Conservation (phyloP, 2,888 invertebrate genomes). For the Copidosoma aretas region DNA sequence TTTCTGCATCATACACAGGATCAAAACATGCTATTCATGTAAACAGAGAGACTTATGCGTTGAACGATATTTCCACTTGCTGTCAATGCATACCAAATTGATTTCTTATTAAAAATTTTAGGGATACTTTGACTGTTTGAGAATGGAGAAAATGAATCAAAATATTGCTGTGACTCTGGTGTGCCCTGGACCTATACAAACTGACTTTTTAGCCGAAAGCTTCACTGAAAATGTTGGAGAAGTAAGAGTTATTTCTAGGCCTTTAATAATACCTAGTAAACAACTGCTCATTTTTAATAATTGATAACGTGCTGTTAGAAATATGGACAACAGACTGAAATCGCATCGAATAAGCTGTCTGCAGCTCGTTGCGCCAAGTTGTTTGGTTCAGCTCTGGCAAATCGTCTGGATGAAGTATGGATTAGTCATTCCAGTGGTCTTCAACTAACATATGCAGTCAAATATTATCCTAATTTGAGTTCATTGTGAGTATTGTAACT, state of each 20-base stretch:
- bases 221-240: slow-evolving; percentile 72
- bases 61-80: not conserved
- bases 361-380: slow-evolving; percentile 68
- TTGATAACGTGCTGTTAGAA: slow-evolving; percentile 53
- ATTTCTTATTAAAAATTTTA: slow-evolving; percentile 53
- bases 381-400: slow-evolving; percentile 68
- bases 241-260: slow-evolving; percentile 57
- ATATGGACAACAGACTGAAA: slow-evolving; percentile 60
- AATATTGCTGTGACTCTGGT: slow-evolving; percentile 72
- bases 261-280: slow-evolving; percentile 22
- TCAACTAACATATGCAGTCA: slow-evolving; percentile 48
- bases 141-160: slow-evolving; percentile 68
- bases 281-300: slow-evolving; percentile 19
- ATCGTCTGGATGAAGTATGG: slow-evolving; percentile 73
- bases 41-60: slow-evolving; percentile 48
- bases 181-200: slow-evolving; percentile 80
- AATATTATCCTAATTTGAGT: slow-evolving; percentile 51
- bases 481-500: slow-evolving; percentile 45
- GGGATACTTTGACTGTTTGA: slow-evolving; percentile 77
- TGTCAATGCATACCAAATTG: slow-evolving; percentile 2
- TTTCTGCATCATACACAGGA: slow-evolving; percentile 74
- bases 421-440: slow-evolving; percentile 62
- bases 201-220: slow-evolving; percentile 72
- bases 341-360: slow-evolving; percentile 65
- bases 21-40: slow-evolving; percentile 82